A percentile compares a stretch with the other conserved stretches of the same genome.
Conservation (phyloP, 2,888 invertebrate species). For the Ptychoptera contaminata region DNA sequence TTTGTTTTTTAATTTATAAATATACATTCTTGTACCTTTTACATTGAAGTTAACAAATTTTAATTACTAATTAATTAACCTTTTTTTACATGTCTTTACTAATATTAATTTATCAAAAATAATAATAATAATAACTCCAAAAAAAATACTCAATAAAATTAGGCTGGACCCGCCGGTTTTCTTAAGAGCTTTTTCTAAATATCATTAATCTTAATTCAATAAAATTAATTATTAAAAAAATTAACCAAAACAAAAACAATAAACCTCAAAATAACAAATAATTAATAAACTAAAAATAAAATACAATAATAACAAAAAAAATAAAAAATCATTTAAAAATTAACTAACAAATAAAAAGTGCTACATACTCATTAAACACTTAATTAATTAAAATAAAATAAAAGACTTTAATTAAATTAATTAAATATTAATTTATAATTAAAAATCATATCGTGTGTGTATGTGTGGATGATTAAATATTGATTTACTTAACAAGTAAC, state of each 20-base stretch:
- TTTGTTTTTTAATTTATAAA: too few relatives aligned
- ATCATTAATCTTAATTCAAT: not conserved
- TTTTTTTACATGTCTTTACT: constrained; percentile 23
- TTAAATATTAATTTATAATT: not conserved
- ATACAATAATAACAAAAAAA: too few relatives aligned
- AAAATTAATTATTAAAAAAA: too few relatives aligned
- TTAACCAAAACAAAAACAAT: too few relatives aligned
- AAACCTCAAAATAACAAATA: too few relatives aligned
- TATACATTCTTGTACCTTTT: constrained; percentile 6
- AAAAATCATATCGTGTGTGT: not conserved
- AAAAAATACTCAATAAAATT: constrained; percentile 7
- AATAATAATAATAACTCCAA: too few relatives aligned
- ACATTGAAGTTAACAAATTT: not conserved
- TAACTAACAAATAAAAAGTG: too few relatives aligned
- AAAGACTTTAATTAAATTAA: not conserved
- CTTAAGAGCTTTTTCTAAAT: constrained; percentile 88
- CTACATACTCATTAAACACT: too few relatives aligned
- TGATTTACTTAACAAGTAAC: too few relatives aligned
- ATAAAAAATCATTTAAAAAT: too few relatives aligned
- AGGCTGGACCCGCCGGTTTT: constrained; percentile 89
- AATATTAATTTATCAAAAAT: too few relatives aligned
- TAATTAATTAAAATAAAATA: not conserved
- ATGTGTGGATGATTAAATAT: not conserved
- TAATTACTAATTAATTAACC: constrained; percentile 5
- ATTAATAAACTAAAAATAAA: too few relatives aligned